These are phyloP conservation scores for Euzophera pinguis DNA, from an alignment of 2,888 invertebrate species.

Conservation along the genomic window DNA sequence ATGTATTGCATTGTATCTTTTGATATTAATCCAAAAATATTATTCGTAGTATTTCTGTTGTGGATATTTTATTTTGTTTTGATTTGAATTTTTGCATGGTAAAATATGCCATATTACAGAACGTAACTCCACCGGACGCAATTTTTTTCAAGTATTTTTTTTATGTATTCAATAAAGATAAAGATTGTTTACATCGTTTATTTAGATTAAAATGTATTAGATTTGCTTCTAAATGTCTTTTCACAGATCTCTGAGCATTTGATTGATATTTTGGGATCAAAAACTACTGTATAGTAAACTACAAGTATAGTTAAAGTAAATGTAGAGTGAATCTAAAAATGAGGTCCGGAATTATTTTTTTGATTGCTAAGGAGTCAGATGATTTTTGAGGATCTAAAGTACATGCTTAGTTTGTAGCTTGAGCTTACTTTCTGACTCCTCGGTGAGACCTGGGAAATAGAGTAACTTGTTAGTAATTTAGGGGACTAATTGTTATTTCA, in stretches of 20 bases:
- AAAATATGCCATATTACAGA: no score
- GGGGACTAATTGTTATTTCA: slow-evolving; percentile 12
- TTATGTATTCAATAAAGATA: no score
- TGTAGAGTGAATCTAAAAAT: slow-evolving; percentile 14
- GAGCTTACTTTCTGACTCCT: slow-evolving; percentile 75
- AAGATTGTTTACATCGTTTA: no score
- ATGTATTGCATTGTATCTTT: not conserved
- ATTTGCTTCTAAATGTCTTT: no score
- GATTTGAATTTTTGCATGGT: no score
- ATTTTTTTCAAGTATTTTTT: no score
- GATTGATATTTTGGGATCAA: not conserved
- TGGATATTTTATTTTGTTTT: no score
- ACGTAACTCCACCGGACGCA: no score
- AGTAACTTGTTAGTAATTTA: slow-evolving; percentile 58
- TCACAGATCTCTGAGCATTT: no score
- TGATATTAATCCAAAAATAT: no score
- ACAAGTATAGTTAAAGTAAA: slow-evolving; percentile 14
- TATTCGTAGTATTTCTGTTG: no score
- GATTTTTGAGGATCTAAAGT: slow-evolving; percentile 30
- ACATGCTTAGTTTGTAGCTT: slow-evolving; percentile 58
- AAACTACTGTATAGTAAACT: slow-evolving; percentile 13
- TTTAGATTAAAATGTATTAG: no score
- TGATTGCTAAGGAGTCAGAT: slow-evolving; percentile 13
- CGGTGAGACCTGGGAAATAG: slow-evolving; percentile 77
- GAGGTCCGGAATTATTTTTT: slow-evolving; percentile 11